Percentiles rank a stretch among this genome's conserved stretches.
phyloP scores from a whole-genome alignment of 2,888 invertebrate species.

The Drosophila picticornis region DNA sequence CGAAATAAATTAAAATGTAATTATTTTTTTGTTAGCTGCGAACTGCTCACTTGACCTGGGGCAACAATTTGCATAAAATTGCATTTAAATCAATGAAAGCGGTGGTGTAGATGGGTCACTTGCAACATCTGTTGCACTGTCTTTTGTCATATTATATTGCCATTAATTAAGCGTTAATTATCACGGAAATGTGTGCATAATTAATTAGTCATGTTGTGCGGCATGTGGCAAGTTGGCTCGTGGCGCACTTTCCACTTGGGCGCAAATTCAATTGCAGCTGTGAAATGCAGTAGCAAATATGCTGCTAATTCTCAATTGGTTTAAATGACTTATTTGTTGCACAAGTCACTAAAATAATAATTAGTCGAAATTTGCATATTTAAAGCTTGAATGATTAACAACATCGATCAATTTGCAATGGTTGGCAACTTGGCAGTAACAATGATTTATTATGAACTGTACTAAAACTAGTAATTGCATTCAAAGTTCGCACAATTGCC shows the following conservation, averaged over 20 bases:
- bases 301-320: conserved; percentile 10
- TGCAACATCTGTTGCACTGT: conserved; percentile 58
- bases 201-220: conserved; percentile 65
- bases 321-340: background rate
- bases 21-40: background rate
- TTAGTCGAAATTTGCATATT: background rate
- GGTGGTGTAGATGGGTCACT: conserved; percentile 20
- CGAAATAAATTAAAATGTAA: background rate
- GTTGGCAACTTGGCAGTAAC: background rate
- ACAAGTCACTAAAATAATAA: background rate
- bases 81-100: conserved; percentile 67
- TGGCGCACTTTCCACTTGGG: conserved; percentile 37
- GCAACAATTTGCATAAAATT: conserved; percentile 63
- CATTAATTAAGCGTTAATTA: conserved; percentile 76
- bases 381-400: background rate
- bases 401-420: background rate
- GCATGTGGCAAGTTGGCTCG: conserved; percentile 19
- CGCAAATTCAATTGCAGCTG: conserved; percentile 34
- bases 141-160: conserved; percentile 57
- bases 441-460: background rate
- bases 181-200: conserved; percentile 59
- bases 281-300: conserved; percentile 5
- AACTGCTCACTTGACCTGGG: background rate
- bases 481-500: background rate
- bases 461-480: background rate